Conservation (phyloP, 2,888 invertebrate genomes). For the Tenthredo mesomela region DNA sequence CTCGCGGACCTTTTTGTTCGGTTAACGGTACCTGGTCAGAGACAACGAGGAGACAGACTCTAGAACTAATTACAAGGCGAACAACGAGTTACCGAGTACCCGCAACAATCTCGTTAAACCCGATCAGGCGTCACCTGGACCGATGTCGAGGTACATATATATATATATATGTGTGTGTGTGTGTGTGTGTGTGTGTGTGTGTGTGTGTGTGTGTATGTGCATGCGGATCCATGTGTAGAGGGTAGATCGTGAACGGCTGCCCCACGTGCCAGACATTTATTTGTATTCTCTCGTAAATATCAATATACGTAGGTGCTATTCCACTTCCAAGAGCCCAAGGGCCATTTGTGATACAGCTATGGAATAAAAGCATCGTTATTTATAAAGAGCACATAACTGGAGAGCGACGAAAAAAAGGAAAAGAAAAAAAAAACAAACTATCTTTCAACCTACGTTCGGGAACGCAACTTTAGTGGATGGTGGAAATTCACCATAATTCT, state of each 20-base stretch:
- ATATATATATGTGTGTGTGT: neutral
- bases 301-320: slow-evolving; percentile 9
- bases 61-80: slow-evolving; percentile 42
- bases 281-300: slow-evolving; percentile 37
- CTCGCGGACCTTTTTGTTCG: slow-evolving; percentile 9
- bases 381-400: slow-evolving; percentile 3
- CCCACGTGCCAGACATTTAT: slow-evolving; percentile 40
- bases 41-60: slow-evolving; percentile 39
- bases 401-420: neutral
- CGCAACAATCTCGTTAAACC: slow-evolving; percentile 33
- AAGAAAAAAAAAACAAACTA: neutral
- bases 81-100: slow-evolving; percentile 38
- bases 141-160: neutral
- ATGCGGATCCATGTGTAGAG: neutral
- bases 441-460: neutral
- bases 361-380: slow-evolving; percentile 15
- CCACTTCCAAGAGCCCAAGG: slow-evolving; percentile 16
- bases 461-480: neutral
- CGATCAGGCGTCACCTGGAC: slow-evolving; percentile 41
- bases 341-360: slow-evolving; percentile 26
- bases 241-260: slow-evolving; percentile 23
- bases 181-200: neutral
- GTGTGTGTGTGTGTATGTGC: neutral
- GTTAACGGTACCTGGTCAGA: slow-evolving; percentile 4
- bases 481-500: neutral